A percentile compares a stretch with the other conserved stretches of the same genome.
Conservation (phyloP, 2,797 vertebrate genomes). For the Caiman crocodilus region DNA sequence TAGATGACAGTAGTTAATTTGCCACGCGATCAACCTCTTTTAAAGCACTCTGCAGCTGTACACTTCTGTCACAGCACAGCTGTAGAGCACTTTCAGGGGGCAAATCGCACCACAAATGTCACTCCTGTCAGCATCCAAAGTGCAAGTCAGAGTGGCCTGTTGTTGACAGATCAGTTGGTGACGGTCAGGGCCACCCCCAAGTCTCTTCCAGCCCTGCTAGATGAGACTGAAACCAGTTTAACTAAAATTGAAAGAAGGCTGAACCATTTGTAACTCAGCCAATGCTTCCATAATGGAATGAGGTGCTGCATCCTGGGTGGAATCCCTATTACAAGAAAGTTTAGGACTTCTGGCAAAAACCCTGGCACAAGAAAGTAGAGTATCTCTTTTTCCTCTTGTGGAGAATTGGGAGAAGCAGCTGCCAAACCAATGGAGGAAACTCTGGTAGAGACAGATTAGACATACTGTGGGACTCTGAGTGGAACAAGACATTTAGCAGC, state of each 20-base stretch:
- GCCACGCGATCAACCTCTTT: no score
- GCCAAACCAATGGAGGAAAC: neutral
- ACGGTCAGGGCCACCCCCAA: conserved; percentile 15
- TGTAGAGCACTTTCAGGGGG: no score
- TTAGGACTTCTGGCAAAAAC: neutral
- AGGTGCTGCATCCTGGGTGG: neutral
- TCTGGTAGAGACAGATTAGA: neutral
- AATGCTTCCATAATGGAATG: neutral
- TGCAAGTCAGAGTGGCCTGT: neutral
- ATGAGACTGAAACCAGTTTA: conserved; percentile 38
- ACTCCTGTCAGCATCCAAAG: neutral
- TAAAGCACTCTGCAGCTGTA: no score
- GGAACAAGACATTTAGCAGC: neutral
- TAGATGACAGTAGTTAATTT: no score
- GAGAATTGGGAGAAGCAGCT: neutral
- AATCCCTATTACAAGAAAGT: neutral
- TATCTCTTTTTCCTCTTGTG: neutral
- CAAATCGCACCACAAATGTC: no score
- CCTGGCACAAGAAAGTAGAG: neutral
- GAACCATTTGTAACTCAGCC: neutral
- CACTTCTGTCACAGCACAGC: no score
- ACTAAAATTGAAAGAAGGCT: conserved; percentile 43
- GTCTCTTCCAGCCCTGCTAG: neutral
- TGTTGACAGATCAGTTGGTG: neutral
- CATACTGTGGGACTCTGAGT: neutral